A percentile compares a stretch with the other conserved stretches of the same genome.
phyloP scores from a whole-genome alignment of 2,797 vertebrate genomes.

The Morus bassanus region DNA sequence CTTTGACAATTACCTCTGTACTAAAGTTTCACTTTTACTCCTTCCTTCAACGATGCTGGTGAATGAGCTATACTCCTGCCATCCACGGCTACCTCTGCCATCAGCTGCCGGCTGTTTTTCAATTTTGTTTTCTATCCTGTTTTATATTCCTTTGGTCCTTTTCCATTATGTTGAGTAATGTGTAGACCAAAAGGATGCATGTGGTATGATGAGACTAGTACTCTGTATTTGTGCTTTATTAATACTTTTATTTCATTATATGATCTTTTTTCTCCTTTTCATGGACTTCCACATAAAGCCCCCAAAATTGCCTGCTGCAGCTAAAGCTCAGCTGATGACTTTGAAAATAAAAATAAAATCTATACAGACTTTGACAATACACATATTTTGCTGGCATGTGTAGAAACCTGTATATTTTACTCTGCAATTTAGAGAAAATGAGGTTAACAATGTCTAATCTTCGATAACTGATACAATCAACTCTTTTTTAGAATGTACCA shows the following conservation, averaged over 20 bases:
- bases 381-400: background rate
- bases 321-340: background rate
- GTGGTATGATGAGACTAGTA: background rate
- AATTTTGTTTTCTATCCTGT: background rate
- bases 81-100: background rate
- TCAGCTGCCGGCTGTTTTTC: background rate
- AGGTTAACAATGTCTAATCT: background rate
- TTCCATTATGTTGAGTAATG: constrained; percentile 22
- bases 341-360: constrained; percentile 9
- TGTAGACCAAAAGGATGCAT: background rate
- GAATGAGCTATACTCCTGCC: background rate
- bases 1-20: constrained; percentile 7
- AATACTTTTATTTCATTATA: background rate
- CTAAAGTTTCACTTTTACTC: background rate
- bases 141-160: constrained; percentile 14
- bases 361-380: background rate
- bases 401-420: background rate
- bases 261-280: background rate
- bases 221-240: background rate
- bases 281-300: background rate
- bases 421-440: background rate
- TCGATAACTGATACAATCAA: background rate
- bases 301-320: background rate
- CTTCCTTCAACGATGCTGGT: background rate
- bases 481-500: background rate